phyloP scores from a whole-genome alignment of 2,113 vertebrate genomes.

The Cichladusa arquata region DNA sequence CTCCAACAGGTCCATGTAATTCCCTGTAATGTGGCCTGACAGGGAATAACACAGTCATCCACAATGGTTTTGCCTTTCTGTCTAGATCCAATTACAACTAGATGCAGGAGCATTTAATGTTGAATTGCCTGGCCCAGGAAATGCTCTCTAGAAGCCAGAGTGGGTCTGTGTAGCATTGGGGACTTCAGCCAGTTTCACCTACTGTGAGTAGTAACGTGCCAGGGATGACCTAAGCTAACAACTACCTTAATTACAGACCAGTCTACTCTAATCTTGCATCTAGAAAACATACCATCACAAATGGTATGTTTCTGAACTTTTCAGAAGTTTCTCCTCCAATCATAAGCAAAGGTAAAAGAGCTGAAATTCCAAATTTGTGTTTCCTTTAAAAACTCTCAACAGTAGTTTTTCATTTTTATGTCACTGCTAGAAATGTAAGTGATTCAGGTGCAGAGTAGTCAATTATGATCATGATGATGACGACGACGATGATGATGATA shows the following conservation, averaged over 20 bases:
- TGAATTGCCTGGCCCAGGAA: background rate
- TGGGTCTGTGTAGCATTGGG: background rate
- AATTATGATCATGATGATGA: background rate
- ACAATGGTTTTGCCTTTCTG: background rate
- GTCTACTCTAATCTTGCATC: background rate
- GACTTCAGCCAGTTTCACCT: background rate
- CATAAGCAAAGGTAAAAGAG: background rate
- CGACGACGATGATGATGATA: background rate
- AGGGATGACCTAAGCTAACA: background rate
- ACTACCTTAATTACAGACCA: background rate
- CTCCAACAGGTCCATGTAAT: background rate
- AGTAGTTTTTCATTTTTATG: background rate
- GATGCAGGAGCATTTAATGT: background rate
- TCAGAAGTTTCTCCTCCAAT: background rate
- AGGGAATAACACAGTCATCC: background rate
- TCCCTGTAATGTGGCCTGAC: background rate
- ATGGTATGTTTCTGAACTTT: background rate
- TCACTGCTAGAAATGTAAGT: background rate
- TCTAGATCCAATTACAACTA: background rate
- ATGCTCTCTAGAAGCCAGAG: background rate
- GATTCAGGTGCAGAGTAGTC: background rate
- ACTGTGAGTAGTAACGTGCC: background rate
- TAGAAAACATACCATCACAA: background rate
- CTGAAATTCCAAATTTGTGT: background rate
- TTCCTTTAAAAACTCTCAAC: background rate